Evolutionary conservation across 2,113 vertebrate species (phyloP).

Genomic region (Sterna hirundo): DNA sequence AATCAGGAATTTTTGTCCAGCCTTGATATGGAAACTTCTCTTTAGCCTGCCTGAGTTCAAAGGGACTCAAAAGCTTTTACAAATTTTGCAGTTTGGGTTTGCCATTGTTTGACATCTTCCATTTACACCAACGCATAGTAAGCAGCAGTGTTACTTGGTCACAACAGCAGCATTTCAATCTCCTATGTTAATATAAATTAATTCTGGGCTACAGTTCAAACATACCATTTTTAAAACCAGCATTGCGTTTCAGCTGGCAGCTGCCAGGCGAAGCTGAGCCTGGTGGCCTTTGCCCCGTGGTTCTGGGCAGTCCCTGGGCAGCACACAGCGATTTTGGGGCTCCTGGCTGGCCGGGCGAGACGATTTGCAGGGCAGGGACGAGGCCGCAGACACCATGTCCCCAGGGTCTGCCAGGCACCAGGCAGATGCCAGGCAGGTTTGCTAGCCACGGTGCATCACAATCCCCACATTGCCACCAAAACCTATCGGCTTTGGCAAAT

Average conservation of each 20-base stretch:
- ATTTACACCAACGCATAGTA: background rate
- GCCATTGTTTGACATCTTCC: background rate
- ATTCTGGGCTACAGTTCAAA: background rate
- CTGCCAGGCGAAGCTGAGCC: background rate
- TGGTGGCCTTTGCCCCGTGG: background rate
- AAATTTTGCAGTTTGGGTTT: background rate
- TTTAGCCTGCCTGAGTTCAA: background rate
- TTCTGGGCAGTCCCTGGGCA: no score
- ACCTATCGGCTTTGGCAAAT: background rate
- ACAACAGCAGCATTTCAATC: background rate
- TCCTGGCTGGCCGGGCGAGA: fast-evolving
- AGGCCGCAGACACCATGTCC: background rate
- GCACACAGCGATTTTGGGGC: fast-evolving
- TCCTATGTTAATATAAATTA: background rate
- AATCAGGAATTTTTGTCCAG: background rate
- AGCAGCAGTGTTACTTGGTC: background rate
- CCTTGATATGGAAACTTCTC: background rate
- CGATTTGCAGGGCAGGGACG: fast-evolving
- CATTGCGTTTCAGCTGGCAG: background rate
- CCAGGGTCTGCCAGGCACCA: background rate
- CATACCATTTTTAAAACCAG: background rate
- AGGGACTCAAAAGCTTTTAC: background rate
- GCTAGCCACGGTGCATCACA: background rate
- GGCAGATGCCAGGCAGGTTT: background rate
- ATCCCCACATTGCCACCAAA: background rate